Conservation (phyloP, 2,797 vertebrate species). For the Eremophila alpestris region DNA sequence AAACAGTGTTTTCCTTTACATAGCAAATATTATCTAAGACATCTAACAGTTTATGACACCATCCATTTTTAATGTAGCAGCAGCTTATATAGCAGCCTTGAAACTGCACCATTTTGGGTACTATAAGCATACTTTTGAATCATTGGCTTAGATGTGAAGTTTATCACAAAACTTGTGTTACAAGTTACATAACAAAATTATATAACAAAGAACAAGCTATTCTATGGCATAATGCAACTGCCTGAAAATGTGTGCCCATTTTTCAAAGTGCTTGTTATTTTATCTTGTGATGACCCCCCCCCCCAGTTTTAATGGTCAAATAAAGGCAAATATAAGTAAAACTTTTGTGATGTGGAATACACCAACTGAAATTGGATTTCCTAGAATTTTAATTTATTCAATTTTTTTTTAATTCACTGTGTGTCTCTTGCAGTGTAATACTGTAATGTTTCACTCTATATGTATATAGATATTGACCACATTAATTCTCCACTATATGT, state of each 20-base stretch:
- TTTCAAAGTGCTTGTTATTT: not conserved
- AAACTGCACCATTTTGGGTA: not conserved
- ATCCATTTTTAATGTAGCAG: not conserved
- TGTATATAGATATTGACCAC: not conserved
- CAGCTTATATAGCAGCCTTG: not conserved
- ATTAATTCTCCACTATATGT: not conserved
- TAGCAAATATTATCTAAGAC: not conserved
- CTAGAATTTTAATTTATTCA: not conserved
- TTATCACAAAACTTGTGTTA: not conserved
- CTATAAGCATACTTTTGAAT: not conserved
- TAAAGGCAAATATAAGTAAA: not conserved
- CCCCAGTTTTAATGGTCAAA: not conserved
- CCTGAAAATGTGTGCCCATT: not conserved
- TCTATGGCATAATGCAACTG: not conserved
- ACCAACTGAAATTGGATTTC: not conserved
- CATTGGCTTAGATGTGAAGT: not conserved
- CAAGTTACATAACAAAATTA: not conserved
- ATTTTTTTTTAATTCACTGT: not conserved
- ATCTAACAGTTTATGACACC: not conserved
- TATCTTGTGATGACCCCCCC: accelerated
- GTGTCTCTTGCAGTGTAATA: not conserved
- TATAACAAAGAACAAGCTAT: not conserved
- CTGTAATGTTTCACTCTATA: not conserved
- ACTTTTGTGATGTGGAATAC: not conserved
- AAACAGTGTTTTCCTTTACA: conserved; percentile 9